These are phyloP conservation scores for Apamea epomidion DNA, from an alignment of 2,888 invertebrate species.

Conservation along the genomic window DNA sequence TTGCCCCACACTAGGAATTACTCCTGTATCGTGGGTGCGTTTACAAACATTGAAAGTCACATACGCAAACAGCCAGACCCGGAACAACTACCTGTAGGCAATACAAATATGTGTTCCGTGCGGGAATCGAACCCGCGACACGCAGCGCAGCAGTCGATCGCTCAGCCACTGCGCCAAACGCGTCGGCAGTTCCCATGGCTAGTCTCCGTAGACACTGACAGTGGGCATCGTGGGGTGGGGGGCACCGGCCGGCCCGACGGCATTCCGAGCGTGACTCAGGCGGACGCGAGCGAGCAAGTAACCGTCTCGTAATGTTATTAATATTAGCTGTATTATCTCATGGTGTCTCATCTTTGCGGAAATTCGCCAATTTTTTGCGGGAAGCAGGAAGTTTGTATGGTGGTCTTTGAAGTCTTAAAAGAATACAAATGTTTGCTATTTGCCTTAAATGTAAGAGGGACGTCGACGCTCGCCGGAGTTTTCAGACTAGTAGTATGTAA, in stretches of 20 bases:
- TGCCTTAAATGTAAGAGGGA: neutral
- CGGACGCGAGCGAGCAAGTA: constrained; percentile 65
- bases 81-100: too few relatives aligned
- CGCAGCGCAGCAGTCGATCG: too few relatives aligned
- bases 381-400: constrained; percentile 35
- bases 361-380: constrained; percentile 39
- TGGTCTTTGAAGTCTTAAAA: constrained; percentile 21
- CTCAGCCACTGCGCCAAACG: too few relatives aligned
- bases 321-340: constrained; percentile 51
- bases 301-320: constrained; percentile 45
- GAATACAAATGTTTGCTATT: constrained; percentile 21
- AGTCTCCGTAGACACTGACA: constrained; percentile 55
- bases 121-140: too few relatives aligned
- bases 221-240: constrained; percentile 43
- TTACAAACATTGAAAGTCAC: too few relatives aligned
- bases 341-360: constrained; percentile 60
- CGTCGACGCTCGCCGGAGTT: neutral
- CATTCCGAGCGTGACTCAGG: constrained; percentile 82
- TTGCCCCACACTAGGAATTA: too few relatives aligned
- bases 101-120: too few relatives aligned
- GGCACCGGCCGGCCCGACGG: constrained; percentile 72
- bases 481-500: neutral
- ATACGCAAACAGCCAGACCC: too few relatives aligned
- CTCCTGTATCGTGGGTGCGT: too few relatives aligned
- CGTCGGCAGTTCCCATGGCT: constrained; percentile 71